Evolutionary conservation across 2,113 vertebrate genomes (phyloP).

Genomic region (Nothoprocta pentlandii): DNA sequence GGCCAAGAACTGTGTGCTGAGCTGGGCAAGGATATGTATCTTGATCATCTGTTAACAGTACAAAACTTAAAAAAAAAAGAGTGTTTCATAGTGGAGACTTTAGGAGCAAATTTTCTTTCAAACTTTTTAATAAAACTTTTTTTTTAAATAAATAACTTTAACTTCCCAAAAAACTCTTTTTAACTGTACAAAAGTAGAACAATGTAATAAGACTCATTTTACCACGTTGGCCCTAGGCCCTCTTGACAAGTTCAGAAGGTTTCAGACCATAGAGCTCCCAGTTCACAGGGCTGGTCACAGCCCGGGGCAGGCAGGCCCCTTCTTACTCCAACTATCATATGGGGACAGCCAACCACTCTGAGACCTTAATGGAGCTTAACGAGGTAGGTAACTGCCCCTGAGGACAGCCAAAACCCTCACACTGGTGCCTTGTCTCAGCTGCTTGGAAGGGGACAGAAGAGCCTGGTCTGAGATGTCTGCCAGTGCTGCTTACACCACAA

Average conservation of each 20-base stretch:
- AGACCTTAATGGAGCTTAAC: background rate
- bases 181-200: background rate
- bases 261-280: background rate
- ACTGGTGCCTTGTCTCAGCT: background rate
- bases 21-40: background rate
- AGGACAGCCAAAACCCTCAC: background rate
- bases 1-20: background rate
- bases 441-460: background rate
- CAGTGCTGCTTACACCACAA: rapidly evolving
- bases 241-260: background rate
- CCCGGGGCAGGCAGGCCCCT: background rate
- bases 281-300: background rate
- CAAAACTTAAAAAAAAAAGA: background rate
- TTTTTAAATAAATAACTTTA: background rate
- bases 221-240: background rate
- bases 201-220: background rate
- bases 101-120: conserved; percentile 50
- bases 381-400: background rate
- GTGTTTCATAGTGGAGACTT: conserved; percentile 28
- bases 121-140: conserved; percentile 65
- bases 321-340: background rate
- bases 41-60: background rate
- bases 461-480: background rate
- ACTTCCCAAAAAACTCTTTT: conserved; percentile 11
- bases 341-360: background rate